Base-by-base conservation (phyloP, 1,140 invertebrate genomes). In the Zaprionus kolodkinae region DNA sequence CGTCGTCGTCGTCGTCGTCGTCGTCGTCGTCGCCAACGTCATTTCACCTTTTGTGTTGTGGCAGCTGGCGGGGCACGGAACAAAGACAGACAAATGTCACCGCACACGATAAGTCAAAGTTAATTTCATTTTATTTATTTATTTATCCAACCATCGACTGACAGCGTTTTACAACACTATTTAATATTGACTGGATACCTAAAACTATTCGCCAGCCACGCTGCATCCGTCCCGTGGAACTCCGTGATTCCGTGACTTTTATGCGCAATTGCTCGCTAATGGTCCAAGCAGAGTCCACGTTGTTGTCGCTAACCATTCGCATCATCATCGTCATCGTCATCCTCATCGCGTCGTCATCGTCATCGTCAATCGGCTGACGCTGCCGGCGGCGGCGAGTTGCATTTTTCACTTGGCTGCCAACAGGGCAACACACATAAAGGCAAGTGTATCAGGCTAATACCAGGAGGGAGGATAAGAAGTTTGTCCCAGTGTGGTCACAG, bases 181-280 rank as follows among this genome's bases (percentile, higher is more conserved):
- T 89, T 89, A 89, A 89, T 90, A 89, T 90, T 89, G 85, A 36
- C 25, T 62, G 56, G 17, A 36, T 64, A 73, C 43, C 70, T 57
- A 56, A 72, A 72, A 71, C 66, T 66, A 72, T 69, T 38, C 68
- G 61, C 27, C 27, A 30, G 61, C 27, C 27, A 30, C 27, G 52
- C 61, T 72, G 61, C 68, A 71, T 72, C 57, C 62, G 25, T 63
- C 45, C 52, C 65, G 66, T 76, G 25, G 60, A 33, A 33, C 21
- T 11, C 36, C 50, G 54, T 52, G 45, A 50, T 63, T 70, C 69
- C 84, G 77, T 84, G 84, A 87, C 84, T 87, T 87, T 87, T 87
- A 87, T 87, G 80, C 84, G 84, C 84, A 84, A 87, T 87, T 88
- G 80, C 84, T 73, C 64, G 80, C 84, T 87, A 87, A 87, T 87